Percentiles rank a stretch among this genome's conserved stretches.
Evolutionary conservation across 2,888 invertebrate species (phyloP).

Genomic region (Epicampocera succincta): DNA sequence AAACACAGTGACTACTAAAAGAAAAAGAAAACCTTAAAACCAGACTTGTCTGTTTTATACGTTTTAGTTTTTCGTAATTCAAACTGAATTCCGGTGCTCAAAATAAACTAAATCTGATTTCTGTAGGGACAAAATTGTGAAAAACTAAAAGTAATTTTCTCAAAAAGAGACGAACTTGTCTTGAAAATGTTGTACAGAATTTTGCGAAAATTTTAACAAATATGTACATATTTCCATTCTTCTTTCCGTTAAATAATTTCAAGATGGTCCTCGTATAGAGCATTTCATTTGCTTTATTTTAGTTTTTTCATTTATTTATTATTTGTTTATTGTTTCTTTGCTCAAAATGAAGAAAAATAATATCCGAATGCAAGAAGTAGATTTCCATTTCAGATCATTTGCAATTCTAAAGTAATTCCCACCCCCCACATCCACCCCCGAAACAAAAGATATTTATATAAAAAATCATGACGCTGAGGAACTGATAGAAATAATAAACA

Average conservation of each 20-base stretch:
- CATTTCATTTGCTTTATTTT: not conserved
- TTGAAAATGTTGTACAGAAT: too few species aligned
- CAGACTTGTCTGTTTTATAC: too few species aligned
- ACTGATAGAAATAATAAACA: not conserved
- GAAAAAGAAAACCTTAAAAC: too few species aligned
- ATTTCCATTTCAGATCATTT: slow-evolving; percentile 48
- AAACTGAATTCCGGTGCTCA: too few species aligned
- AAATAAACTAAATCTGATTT: too few species aligned
- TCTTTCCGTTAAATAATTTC: not conserved
- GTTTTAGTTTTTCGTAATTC: too few species aligned
- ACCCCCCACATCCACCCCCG: not conserved
- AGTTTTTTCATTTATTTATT: slow-evolving; percentile 18
- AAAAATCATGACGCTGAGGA: not conserved
- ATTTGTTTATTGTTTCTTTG: slow-evolving; percentile 1
- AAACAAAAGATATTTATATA: slow-evolving; percentile 19
- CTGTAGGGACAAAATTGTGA: too few species aligned
- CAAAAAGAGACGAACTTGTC: too few species aligned
- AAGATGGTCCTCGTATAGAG: not conserved
- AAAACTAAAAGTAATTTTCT: too few species aligned
- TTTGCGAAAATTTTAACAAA: too few species aligned
- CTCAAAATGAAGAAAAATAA: slow-evolving; percentile 18
- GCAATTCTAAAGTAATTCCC: not conserved
- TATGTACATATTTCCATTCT: too few species aligned
- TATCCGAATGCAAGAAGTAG: slow-evolving; percentile 2
- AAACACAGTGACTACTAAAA: too few species aligned